Evolutionary conservation across 2,888 invertebrate genomes (phyloP), one percentile per base, ranked within the genome.

Genomic region (Polylopha cassiicola): DNA sequence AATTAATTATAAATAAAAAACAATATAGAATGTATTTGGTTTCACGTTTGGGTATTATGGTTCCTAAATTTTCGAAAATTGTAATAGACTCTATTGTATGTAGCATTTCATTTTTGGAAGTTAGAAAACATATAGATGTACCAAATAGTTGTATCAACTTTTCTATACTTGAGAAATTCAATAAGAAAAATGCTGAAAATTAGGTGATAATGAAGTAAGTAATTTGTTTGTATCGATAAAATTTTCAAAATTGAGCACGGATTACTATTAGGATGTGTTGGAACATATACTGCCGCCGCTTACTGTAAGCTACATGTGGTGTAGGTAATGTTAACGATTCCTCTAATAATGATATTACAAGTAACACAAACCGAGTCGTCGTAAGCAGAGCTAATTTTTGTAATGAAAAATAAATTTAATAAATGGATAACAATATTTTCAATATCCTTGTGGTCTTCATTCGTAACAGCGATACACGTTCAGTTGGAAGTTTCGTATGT

Each of bases 1-100:
- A 85, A 84, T 81, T 81, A 73, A 72, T 65, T 76, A 80, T 73
- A 73, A 70, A 65, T 65, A 65, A 65, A 66, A 74, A 65, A 64
- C 53, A 59, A 60, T 63, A 77, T 77, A 79, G 72, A 69, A 75
- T 66, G 65, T 75, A 63, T 81, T 84, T 58, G 75, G 80, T 82
- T 84, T 73, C 81, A 79, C 76, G 76, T 85, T 84, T 81, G 82
- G 85, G 85, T 85, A 84, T 85, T 85, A 84, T 81, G 84, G 85
- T 85, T 85, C 85, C 85, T 85, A 85, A 85, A 84, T 85, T 84
- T 82, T 85, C 82, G 80, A 85, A 41, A 84, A 85, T 81, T 84
- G 81, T 84, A 85, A 84, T 82, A 82, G 80, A 80, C 76, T 82
- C 81, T 85, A 84, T 81, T 80, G 72, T 78, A 77, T 72, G 79